phyloP scores from a whole-genome alignment of 1,140 invertebrate genomes.

The Nebria ingens region DNA sequence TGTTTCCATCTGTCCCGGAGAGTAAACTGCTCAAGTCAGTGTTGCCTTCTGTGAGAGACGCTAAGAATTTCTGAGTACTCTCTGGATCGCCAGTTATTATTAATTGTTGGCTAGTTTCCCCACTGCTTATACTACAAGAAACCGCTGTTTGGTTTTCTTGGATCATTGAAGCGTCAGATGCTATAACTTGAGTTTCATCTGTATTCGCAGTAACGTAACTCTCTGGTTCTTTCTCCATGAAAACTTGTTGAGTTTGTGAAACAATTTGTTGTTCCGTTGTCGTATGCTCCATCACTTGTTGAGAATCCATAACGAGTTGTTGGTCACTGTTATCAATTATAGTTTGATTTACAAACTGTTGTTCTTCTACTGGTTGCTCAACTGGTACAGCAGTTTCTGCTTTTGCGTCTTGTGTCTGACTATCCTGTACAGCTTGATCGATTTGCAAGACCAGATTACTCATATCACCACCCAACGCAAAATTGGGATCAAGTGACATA shows the following conservation, averaged over 20 bases:
- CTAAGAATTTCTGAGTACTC: conserved; percentile 31
- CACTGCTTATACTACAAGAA: conserved; percentile 13
- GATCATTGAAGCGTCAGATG: background rate
- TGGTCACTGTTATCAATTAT: no score
- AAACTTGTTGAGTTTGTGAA: background rate
- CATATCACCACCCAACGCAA: conserved; percentile 27
- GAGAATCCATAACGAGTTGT: background rate
- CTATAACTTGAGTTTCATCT: conserved; percentile 12
- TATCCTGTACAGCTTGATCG: conserved; percentile 21
- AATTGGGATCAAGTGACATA: conserved; percentile 30
- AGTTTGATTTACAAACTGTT: no score
- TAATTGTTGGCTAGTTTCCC: conserved; percentile 26
- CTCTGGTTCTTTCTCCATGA: background rate
- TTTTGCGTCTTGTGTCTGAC: background rate
- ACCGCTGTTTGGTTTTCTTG: background rate
- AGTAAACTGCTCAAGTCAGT: conserved; percentile 31
- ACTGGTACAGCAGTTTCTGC: background rate
- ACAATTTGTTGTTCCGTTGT: conserved; percentile 7
- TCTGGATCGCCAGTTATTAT: conserved; percentile 32
- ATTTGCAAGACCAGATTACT: conserved; percentile 32
- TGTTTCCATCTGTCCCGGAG: conserved; percentile 29
- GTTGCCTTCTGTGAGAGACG: conserved; percentile 30
- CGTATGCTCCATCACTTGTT: background rate
- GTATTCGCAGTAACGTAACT: conserved; percentile 2
- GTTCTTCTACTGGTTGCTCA: background rate